phyloP scores from a whole-genome alignment of 2,888 invertebrate genomes.

The Saturnia pavonia region DNA sequence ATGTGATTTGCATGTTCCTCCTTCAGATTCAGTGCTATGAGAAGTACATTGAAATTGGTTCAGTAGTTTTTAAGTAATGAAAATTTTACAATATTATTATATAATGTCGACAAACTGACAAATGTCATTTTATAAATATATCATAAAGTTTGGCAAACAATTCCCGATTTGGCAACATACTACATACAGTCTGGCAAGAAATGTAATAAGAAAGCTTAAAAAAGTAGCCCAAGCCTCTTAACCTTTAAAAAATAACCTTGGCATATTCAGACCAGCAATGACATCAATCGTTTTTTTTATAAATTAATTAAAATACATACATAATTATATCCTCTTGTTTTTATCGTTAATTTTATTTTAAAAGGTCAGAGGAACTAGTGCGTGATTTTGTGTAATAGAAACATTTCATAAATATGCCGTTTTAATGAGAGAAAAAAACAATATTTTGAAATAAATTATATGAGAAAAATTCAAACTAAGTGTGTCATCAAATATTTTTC shows the following conservation, averaged over 20 bases:
- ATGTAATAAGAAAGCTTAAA: not conserved
- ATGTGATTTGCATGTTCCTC: too few relatives aligned
- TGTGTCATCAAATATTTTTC: not conserved
- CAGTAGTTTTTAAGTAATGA: too few relatives aligned
- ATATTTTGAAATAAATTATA: not conserved
- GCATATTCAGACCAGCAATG: not conserved
- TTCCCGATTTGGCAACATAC: not conserved
- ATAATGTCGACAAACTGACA: not conserved
- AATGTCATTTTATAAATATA: slow-evolving; percentile 1
- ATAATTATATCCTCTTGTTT: not conserved
- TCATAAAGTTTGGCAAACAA: not conserved
- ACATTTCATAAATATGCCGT: not conserved
- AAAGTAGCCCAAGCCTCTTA: not conserved
- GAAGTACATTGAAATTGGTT: too few relatives aligned
- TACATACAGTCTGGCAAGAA: slow-evolving; percentile 1
- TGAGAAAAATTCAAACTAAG: not conserved
- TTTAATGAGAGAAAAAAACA: not conserved
- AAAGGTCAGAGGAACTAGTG: not conserved
- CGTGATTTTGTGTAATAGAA: not conserved
- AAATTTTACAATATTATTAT: not conserved
- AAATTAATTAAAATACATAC: not conserved
- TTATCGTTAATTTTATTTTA: not conserved
- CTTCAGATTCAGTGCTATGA: too few relatives aligned
- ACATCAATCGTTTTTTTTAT: not conserved
- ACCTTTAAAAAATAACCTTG: slow-evolving; percentile 1